Evolutionary conservation across 2,888 invertebrate genomes (phyloP).

Genomic region (Erynnis tages): DNA sequence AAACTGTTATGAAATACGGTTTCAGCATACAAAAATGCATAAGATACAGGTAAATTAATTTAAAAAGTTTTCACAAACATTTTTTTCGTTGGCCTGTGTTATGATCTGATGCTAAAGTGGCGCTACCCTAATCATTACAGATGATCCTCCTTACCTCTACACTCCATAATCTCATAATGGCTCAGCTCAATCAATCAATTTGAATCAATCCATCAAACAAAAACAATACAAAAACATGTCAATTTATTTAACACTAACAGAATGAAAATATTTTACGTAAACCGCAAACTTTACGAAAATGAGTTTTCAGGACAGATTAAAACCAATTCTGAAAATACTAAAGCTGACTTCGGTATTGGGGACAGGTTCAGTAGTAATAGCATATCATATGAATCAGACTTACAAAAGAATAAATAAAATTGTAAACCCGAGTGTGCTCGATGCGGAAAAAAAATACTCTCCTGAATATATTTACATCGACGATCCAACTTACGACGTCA

Average conservation of each 20-base stretch:
- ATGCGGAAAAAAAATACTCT: constrained; percentile 63
- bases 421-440: constrained; percentile 63
- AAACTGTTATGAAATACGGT: no score
- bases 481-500: constrained; percentile 60
- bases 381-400: constrained; percentile 58
- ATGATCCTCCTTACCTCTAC: no score
- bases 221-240: no score
- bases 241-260: neutral
- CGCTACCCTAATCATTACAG: no score
- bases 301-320: constrained; percentile 57
- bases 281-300: constrained; percentile 35
- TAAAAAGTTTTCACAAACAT: no score
- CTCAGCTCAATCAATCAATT: no score
- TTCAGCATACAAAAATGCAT: no score
- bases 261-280: neutral
- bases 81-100: no score
- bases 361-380: constrained; percentile 48
- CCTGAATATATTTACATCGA: constrained; percentile 74
- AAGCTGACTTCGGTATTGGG: constrained; percentile 51
- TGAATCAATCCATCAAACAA: no score
- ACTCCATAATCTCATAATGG: no score
- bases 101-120: no score
- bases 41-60: no score
- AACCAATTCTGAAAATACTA: constrained; percentile 49
- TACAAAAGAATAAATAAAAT: constrained; percentile 50